These are phyloP conservation scores for Calonectris borealis DNA, from an alignment of 2,113 vertebrate species.

Conservation along the genomic window DNA sequence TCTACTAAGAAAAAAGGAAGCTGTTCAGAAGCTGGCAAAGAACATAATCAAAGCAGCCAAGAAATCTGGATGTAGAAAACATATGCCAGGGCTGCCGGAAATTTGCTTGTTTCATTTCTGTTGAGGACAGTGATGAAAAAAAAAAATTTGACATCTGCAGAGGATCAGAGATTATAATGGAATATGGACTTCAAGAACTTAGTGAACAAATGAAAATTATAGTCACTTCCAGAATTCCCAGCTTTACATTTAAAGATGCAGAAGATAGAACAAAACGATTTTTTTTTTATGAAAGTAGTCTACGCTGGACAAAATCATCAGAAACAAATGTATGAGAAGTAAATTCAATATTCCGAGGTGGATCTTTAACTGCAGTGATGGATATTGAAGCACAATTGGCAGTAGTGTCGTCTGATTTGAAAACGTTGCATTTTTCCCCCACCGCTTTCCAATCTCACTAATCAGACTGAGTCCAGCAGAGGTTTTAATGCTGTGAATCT, in stretches of 20 bases:
- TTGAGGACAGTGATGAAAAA: background rate
- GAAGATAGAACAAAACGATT: background rate
- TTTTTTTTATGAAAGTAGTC: background rate
- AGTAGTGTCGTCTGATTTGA: background rate
- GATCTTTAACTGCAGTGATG: background rate
- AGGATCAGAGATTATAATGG: background rate
- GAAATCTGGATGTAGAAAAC: background rate
- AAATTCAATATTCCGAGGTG: background rate
- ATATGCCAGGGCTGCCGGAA: background rate
- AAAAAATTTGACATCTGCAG: background rate
- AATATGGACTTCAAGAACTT: background rate
- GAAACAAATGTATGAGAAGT: background rate
- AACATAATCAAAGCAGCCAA: background rate
- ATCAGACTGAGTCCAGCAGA: background rate
- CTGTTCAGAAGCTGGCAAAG: background rate
- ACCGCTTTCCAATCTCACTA: background rate
- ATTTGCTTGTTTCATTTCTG: background rate
- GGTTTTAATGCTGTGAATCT: background rate
- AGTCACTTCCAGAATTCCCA: background rate
- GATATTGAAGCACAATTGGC: background rate
- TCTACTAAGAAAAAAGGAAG: background rate
- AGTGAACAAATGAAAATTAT: background rate
- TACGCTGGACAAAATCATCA: background rate
- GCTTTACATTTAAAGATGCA: background rate
- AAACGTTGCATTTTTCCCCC: background rate